Evolutionary conservation across 2,888 invertebrate species (phyloP).

Genomic region (Platycheirus albimanus): DNA sequence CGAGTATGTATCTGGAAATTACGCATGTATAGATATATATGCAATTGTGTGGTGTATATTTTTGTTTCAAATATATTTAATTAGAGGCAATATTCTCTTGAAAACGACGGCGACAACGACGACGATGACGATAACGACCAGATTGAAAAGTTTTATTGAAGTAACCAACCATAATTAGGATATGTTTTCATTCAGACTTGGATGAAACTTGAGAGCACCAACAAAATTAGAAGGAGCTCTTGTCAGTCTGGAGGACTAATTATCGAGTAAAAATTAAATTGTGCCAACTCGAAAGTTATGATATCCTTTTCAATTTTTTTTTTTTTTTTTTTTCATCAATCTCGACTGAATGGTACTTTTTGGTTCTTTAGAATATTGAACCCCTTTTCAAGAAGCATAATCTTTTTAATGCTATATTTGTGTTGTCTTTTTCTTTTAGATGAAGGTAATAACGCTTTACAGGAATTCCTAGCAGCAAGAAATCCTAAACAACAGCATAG

Average conservation of each 20-base stretch:
- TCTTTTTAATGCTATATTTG: not conserved
- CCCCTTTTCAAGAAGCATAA: not conserved
- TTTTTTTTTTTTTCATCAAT: no score
- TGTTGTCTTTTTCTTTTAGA: conserved; percentile 84
- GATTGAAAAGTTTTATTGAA: conserved; percentile 46
- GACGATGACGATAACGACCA: no score
- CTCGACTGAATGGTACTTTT: no score
- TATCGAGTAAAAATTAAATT: conserved; percentile 31
- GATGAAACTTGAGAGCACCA: conserved; percentile 37
- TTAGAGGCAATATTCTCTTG: conserved; percentile 46
- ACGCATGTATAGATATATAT: not conserved
- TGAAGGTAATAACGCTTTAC: conserved; percentile 97
- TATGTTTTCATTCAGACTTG: conserved; percentile 32
- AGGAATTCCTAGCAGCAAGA: conserved; percentile 96
- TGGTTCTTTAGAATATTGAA: not conserved
- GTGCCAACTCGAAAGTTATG: not conserved
- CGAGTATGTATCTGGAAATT: no score
- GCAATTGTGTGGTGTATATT: not conserved
- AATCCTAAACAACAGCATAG: conserved; percentile 99
- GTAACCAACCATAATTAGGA: conserved; percentile 34
- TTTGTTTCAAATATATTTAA: conserved; percentile 10
- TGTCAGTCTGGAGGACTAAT: conserved; percentile 41
- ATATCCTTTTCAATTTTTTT: not conserved
- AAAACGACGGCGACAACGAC: conserved; percentile 21
- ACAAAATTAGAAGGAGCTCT: conserved; percentile 26